Conservation (phyloP, 2,113 vertebrate genomes). For the Carollia perspicillata region DNA sequence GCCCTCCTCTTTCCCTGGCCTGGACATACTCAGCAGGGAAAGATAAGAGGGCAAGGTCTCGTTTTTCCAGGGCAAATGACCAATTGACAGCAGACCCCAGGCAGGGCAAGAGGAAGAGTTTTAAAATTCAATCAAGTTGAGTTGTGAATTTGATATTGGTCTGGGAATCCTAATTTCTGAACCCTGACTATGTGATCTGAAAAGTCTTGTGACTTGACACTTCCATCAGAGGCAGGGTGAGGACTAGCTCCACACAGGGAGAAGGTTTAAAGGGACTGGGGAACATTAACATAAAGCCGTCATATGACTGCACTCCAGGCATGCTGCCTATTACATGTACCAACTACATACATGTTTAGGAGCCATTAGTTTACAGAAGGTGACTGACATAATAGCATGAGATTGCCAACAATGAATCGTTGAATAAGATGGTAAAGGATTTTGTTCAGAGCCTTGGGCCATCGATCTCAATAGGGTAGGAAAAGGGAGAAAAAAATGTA, state of each 20-base stretch:
- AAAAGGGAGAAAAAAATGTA: not conserved
- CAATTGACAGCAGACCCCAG: not conserved
- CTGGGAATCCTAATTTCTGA: not conserved
- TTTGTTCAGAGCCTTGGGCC: not conserved
- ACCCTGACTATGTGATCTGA: not conserved
- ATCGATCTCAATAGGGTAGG: not conserved
- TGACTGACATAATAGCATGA: not conserved
- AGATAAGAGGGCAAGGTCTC: not conserved
- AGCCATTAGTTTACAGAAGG: not conserved
- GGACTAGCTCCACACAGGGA: not conserved
- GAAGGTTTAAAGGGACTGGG: not conserved
- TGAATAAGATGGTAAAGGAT: not conserved
- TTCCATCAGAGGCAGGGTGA: not conserved
- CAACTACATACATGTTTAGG: not conserved
- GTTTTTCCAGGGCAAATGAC: not conserved
- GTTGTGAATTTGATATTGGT: not conserved
- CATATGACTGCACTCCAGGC: not conserved
- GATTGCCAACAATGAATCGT: not conserved
- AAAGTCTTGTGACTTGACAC: not conserved
- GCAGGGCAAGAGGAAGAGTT: not conserved
- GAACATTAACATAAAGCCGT: not conserved
- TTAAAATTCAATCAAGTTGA: not conserved
- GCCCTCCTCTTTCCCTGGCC: not conserved
- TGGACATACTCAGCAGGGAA: not conserved
- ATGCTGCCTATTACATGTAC: not conserved